Evolutionary conservation across 2,797 vertebrate genomes (phyloP).

Genomic region (Sebastes matsubarae): DNA sequence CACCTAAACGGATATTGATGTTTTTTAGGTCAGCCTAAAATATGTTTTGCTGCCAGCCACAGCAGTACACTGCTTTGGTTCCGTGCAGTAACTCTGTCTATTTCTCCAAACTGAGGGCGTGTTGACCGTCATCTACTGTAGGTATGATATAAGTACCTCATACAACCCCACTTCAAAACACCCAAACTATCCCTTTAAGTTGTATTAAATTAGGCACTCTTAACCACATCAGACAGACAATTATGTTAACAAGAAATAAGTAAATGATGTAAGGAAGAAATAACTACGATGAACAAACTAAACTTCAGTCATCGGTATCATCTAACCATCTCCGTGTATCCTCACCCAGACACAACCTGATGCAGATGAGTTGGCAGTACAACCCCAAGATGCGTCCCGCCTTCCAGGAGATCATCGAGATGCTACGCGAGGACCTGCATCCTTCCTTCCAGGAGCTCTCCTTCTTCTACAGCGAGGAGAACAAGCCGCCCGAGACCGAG

Average conservation of each 20-base stretch:
- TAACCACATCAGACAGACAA: not conserved
- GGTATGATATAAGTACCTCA: too few species aligned
- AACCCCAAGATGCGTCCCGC: slow-evolving; percentile 96
- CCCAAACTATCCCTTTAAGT: not conserved
- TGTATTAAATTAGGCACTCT: not conserved
- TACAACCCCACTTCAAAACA: too few species aligned
- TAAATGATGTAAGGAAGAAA: not conserved
- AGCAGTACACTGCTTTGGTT: too few species aligned
- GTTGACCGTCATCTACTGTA: too few species aligned
- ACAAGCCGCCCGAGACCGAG: slow-evolving; percentile 92
- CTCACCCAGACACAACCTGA: slow-evolving; percentile 88
- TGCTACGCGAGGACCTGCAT: slow-evolving; percentile 93
- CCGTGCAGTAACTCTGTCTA: too few species aligned
- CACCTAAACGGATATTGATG: too few species aligned
- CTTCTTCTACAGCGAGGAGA: slow-evolving; percentile 98
- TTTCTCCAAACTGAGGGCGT: too few species aligned
- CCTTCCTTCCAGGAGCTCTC: slow-evolving; percentile 92
- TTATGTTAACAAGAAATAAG: not conserved
- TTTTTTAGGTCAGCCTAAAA: too few species aligned
- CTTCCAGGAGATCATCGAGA: slow-evolving; percentile 95
- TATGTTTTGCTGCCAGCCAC: too few species aligned
- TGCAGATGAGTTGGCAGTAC: slow-evolving; percentile 99
- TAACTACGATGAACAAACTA: not conserved
- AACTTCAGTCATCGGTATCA: not conserved
- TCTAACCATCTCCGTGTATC: not conserved